Base-by-base conservation (phyloP, 2,113 vertebrate genomes). In the Muntiacus reevesi region DNA sequence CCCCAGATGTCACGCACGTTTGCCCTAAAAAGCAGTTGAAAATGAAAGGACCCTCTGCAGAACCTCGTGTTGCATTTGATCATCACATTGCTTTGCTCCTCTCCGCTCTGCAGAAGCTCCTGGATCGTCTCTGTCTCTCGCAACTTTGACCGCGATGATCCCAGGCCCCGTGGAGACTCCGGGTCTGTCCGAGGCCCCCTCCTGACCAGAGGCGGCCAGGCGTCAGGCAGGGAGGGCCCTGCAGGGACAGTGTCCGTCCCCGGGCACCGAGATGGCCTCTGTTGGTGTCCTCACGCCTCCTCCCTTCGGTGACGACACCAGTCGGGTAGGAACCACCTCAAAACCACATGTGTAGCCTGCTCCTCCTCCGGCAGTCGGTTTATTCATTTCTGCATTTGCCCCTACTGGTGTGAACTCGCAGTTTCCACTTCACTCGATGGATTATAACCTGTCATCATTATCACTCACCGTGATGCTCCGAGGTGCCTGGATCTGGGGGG, bases 1-100 rank as follows among this genome's bases (percentile, higher is more conserved):
- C 21, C 7, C 30, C 40, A n/a, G 9, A 1, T 4, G 0, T 8
- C 30, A 2, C 0, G 4, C 30, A 5, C 4, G 0, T 19, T 5
- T 15, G 83, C 30, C 64, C 54, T 13, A 6, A 52, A 59, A 74
- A 50, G 67, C 7, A 17, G n/a, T 47, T 33, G 50, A 14, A 15
- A 81, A 62, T 12, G 7, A 50, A 47, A 95, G 54, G 40, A 12
- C 9, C 13, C 6, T 0, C 27, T 45, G 16, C 1, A n/a, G 86
- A 81, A 45, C 17, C 50, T 25, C 6, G 1, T 0, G 76, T 4
- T 36, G 17, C n/a, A 5, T 27, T 33, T 25, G 15, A 62, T 17
- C 40, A 13, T 19, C 30, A 25, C 2, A 0, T 9, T 4, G 25
- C 21, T 36, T 36, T 15, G 1, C 3, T 19, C 17, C 50, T 64